phyloP scores from a whole-genome alignment of 2,797 vertebrate genomes.

The Sciurus vulgaris region DNA sequence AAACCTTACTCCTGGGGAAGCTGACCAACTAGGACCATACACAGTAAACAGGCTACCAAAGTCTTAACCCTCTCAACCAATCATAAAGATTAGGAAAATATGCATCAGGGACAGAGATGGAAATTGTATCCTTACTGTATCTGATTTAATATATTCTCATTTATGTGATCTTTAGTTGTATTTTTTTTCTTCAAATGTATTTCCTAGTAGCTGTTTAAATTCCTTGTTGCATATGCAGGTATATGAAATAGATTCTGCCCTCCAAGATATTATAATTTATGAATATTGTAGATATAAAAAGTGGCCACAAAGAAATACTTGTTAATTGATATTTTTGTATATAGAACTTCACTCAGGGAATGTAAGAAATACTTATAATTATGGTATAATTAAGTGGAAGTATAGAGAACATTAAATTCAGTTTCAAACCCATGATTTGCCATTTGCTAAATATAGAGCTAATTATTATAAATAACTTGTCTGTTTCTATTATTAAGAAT shows the following conservation, averaged over 20 bases:
- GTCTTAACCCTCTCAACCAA: neutral
- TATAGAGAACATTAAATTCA: constrained; percentile 15
- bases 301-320: neutral
- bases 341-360: neutral
- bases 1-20: accelerated
- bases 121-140: neutral
- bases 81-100: neutral
- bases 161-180: constrained; percentile 19
- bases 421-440: neutral
- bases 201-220: neutral
- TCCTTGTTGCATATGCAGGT: constrained; percentile 2
- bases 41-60: neutral
- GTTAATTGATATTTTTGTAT: constrained; percentile 7
- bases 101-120: neutral
- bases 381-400: neutral
- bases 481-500: constrained; percentile 22
- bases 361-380: constrained; percentile 14
- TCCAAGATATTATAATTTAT: neutral
- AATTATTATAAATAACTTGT: constrained; percentile 40
- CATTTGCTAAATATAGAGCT: neutral
- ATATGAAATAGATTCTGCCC: neutral
- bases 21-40: neutral
- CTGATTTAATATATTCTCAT: constrained; percentile 7
- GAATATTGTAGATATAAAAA: neutral
- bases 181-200: constrained; percentile 26